These are phyloP conservation scores for Gastrophryne carolinensis DNA, from an alignment of 2,797 vertebrate genomes.

Conservation along the genomic window DNA sequence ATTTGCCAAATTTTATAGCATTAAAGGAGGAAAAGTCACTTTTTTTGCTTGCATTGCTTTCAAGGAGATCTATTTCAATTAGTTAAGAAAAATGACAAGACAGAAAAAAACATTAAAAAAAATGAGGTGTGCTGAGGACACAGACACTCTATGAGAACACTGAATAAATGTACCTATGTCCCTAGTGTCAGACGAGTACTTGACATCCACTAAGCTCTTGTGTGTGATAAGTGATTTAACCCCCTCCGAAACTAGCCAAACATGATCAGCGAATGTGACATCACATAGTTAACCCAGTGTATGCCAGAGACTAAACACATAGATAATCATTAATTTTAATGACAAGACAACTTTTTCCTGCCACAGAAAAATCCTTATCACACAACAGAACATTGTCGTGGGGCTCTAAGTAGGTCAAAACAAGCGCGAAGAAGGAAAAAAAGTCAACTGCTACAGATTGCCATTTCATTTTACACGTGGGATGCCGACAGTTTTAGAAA, in stretches of 20 bases:
- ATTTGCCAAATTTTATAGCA: too few relatives aligned
- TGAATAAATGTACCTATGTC: conserved; percentile 38
- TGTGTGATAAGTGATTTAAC: conserved; percentile 43
- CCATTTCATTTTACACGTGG: neutral
- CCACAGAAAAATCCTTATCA: too few relatives aligned
- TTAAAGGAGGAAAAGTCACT: too few relatives aligned
- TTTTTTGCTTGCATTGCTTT: too few relatives aligned
- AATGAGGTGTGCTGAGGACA: neutral
- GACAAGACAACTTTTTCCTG: neutral
- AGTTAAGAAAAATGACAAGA: neutral
- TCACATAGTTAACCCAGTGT: conserved; percentile 1
- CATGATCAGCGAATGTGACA: neutral
- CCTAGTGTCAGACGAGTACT: conserved; percentile 26
- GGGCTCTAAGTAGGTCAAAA: neutral
- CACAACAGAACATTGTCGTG: neutral
- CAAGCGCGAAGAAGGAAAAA: neutral
- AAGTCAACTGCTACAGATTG: neutral
- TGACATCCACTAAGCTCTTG: conserved; percentile 26
- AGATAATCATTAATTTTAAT: neutral
- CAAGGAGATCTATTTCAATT: too few relatives aligned
- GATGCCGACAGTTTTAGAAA: neutral
- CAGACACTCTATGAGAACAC: neutral
- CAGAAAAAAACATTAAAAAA: neutral
- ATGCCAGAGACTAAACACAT: neutral
- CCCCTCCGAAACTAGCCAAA: conserved; percentile 2